A percentile compares a stretch with the other conserved stretches of the same genome.
Evolutionary conservation across 1,140 invertebrate species (phyloP).

Genomic region (Lordiphosa clarofinis): DNA sequence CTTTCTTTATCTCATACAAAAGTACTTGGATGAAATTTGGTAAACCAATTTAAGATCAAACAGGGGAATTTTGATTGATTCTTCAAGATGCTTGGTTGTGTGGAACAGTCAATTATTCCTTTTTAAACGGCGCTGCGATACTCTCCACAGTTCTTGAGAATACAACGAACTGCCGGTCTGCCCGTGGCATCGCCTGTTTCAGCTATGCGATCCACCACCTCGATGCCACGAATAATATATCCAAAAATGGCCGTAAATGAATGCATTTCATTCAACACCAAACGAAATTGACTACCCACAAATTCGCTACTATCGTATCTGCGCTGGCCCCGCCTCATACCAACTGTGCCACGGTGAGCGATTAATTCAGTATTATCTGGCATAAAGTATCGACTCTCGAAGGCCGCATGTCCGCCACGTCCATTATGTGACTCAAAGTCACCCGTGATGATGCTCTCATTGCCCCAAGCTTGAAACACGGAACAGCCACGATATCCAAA

Average conservation of each 20-base stretch:
- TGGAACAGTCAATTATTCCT: no score
- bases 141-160: constrained; percentile 89
- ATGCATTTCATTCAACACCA: constrained; percentile 89
- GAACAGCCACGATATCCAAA: constrained; percentile 89
- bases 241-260: constrained; percentile 92
- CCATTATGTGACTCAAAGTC: constrained; percentile 92
- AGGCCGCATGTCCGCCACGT: constrained; percentile 88
- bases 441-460: constrained; percentile 89
- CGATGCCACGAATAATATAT: constrained; percentile 89
- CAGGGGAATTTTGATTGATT: no score
- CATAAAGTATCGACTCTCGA: constrained; percentile 89
- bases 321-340: constrained; percentile 90
- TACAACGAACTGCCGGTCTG: constrained; percentile 87
- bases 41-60: no score
- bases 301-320: constrained; percentile 89
- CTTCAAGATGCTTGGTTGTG: no score
- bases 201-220: constrained; percentile 89
- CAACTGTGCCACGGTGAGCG: constrained; percentile 88
- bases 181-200: constrained; percentile 88
- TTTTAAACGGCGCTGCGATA: constrained; percentile 71
- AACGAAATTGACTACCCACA: constrained; percentile 91
- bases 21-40: no score
- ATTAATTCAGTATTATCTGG: constrained; percentile 89
- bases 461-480: constrained; percentile 91
- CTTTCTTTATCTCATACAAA: constrained; percentile 1